A percentile compares a stretch with the other conserved stretches of the same genome.
Evolutionary conservation across 1,140 invertebrate genomes (phyloP).

Genomic region (Brachionus rubens): DNA sequence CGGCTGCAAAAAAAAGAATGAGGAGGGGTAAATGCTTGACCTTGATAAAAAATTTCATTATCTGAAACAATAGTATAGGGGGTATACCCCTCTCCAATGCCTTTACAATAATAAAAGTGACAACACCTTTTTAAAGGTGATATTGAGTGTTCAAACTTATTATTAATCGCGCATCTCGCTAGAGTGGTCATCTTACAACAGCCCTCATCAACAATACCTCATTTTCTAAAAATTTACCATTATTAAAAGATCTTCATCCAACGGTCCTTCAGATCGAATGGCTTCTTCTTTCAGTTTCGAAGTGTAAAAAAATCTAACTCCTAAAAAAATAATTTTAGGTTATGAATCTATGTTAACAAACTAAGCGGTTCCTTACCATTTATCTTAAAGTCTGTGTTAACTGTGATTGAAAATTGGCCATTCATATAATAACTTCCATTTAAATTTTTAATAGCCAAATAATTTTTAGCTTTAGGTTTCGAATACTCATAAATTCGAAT

Average conservation of each 20-base stretch:
- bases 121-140: no score
- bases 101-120: no score
- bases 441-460: slow-evolving; percentile 70
- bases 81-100: no score
- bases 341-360: background rate
- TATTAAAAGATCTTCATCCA: slow-evolving; percentile 2
- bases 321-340: background rate
- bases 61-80: no score
- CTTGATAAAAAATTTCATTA: no score
- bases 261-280: background rate
- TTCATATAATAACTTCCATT: slow-evolving; percentile 73
- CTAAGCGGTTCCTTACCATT: background rate
- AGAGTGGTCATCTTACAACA: no score
- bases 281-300: background rate
- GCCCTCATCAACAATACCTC: no score
- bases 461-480: slow-evolving; percentile 5
- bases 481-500: slow-evolving; percentile 30
- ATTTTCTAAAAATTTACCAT: background rate
- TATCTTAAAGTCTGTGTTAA: background rate
- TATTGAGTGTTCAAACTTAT: no score
- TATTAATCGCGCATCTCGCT: no score
- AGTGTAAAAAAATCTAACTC: background rate
- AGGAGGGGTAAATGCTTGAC: no score
- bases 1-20: no score
- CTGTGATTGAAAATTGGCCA: slow-evolving; percentile 58